phyloP scores from a whole-genome alignment of 2,888 invertebrate genomes.

The Pandemis corylana region DNA sequence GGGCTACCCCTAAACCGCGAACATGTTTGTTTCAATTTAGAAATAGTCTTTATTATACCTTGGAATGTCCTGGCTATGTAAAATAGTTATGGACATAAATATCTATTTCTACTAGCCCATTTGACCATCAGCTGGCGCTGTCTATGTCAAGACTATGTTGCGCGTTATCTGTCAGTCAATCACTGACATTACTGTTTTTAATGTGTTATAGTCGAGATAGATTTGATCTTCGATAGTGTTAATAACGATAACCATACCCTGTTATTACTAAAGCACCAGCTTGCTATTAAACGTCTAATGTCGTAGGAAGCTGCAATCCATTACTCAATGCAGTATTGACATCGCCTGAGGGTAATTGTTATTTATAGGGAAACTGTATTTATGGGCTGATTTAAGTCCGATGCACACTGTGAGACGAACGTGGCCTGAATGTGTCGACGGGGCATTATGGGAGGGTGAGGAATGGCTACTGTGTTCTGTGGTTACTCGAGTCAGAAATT shows the following conservation, averaged over 20 bases:
- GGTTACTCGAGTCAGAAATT: neutral
- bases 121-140: too few relatives aligned
- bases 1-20: too few relatives aligned
- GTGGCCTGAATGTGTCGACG: conserved; percentile 17
- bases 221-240: neutral
- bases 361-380: conserved; percentile 23
- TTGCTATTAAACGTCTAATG: conserved; percentile 9
- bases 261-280: neutral
- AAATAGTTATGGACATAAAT: too few relatives aligned
- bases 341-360: conserved; percentile 29
- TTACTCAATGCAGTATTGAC: conserved; percentile 35
- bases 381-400: conserved; percentile 9
- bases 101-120: too few relatives aligned
- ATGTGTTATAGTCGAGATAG: too few relatives aligned
- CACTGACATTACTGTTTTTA: too few relatives aligned
- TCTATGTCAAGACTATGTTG: too few relatives aligned
- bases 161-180: too few relatives aligned
- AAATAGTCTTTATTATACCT: too few relatives aligned
- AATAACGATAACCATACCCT: neutral
- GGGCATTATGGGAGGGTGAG: neutral
- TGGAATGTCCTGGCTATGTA: too few relatives aligned
- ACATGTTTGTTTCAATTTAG: too few relatives aligned
- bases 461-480: conserved; percentile 14
- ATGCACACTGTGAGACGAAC: neutral
- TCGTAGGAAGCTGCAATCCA: conserved; percentile 10